Percentiles rank a stretch among this genome's conserved stretches.
Conservation (phyloP, 2,797 vertebrate genomes). For the Mycteria americana region DNA sequence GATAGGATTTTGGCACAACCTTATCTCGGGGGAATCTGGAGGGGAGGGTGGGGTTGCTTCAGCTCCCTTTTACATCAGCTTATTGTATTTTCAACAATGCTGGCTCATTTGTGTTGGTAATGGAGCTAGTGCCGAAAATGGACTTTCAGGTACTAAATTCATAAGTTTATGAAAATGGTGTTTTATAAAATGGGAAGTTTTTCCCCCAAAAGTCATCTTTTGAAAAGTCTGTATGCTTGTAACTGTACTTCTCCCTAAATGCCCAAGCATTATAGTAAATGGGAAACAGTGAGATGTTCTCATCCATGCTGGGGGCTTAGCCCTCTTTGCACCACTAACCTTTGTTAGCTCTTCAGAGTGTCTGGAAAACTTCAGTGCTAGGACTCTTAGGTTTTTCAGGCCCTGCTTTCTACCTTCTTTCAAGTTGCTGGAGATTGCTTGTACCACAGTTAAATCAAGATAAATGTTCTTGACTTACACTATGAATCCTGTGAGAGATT, state of each 20-base stretch:
- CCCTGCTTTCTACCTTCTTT: not conserved
- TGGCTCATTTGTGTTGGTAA: not conserved
- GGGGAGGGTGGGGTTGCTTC: constrained; percentile 6
- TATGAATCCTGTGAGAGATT: not conserved
- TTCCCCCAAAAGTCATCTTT: not conserved
- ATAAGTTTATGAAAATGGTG: not conserved
- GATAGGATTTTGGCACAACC: constrained; percentile 1
- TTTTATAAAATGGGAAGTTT: not conserved
- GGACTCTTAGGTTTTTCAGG: not conserved
- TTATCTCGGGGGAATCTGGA: not conserved
- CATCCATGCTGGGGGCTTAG: not conserved
- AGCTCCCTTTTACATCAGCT: constrained; percentile 1
- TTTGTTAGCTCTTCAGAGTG: not conserved
- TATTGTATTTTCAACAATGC: constrained; percentile 28
- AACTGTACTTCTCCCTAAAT: not conserved
- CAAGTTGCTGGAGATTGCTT: not conserved
- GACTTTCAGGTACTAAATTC: not conserved
- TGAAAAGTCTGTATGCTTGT: not conserved
- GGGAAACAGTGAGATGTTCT: not conserved
- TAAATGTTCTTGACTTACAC: not conserved
- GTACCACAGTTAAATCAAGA: not conserved
- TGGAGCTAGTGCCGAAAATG: not conserved
- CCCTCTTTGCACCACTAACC: not conserved
- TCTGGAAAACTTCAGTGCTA: not conserved
- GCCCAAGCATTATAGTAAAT: not conserved